Percentiles rank a stretch among this genome's conserved stretches.
phyloP scores from a whole-genome alignment of 1,140 invertebrate species.

The Stegodyphus mimosarum region DNA sequence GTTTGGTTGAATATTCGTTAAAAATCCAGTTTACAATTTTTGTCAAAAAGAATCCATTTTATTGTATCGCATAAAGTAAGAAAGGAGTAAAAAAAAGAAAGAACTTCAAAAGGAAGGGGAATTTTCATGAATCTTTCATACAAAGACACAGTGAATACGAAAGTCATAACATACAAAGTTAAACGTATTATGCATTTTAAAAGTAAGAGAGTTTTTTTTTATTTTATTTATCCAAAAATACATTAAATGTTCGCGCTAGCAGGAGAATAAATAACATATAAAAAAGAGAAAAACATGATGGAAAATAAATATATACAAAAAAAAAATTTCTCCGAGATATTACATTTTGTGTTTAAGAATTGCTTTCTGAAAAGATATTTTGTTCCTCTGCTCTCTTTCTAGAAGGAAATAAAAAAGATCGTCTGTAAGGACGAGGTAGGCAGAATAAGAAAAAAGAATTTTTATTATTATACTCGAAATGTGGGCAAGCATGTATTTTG shows the following conservation, averaged over 20 bases:
- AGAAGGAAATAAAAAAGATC: not conserved
- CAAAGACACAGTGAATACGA: too few species aligned
- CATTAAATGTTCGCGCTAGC: slow-evolving; percentile 49
- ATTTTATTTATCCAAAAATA: not conserved
- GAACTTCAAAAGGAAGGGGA: too few species aligned
- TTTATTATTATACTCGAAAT: slow-evolving; percentile 53
- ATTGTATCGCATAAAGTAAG: too few species aligned
- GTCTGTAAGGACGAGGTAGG: not conserved
- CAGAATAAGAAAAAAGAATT: slow-evolving; percentile 25
- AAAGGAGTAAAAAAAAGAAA: too few species aligned
- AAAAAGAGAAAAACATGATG: slow-evolving; percentile 39
- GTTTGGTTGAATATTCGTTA: too few species aligned
- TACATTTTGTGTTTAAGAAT: slow-evolving; percentile 60
- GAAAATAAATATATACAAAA: slow-evolving; percentile 58
- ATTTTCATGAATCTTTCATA: too few species aligned
- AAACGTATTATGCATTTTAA: slow-evolving; percentile 54
- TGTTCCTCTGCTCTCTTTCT: slow-evolving; percentile 30
- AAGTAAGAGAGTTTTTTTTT: slow-evolving; percentile 37
- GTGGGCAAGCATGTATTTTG: slow-evolving; percentile 54
- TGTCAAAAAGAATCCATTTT: too few species aligned
- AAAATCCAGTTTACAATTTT: too few species aligned
- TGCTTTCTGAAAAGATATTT: slow-evolving; percentile 58
- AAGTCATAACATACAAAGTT: not conserved
- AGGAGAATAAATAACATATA: slow-evolving; percentile 34
- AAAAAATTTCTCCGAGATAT: slow-evolving; percentile 45